These are phyloP conservation scores for Chamaea fasciata DNA, from an alignment of 2,113 vertebrate species.

Conservation along the genomic window DNA sequence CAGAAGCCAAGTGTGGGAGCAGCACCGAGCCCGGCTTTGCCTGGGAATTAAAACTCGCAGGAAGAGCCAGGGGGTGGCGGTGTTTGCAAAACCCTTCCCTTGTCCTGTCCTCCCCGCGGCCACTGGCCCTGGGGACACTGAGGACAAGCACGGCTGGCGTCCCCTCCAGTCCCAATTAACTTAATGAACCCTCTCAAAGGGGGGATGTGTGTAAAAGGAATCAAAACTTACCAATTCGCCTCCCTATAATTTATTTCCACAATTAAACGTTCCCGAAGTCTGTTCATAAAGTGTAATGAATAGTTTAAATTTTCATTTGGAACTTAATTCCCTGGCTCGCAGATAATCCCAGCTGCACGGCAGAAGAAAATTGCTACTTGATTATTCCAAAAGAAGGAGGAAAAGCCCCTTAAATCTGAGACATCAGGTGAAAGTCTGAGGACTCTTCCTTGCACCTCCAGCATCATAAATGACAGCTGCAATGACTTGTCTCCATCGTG, in stretches of 20 bases:
- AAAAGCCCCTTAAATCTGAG: background rate
- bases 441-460: background rate
- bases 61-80: slow-evolving; percentile 38
- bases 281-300: background rate
- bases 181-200: background rate
- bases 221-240: background rate
- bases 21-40: background rate
- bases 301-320: background rate
- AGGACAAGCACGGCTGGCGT: background rate
- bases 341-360: background rate
- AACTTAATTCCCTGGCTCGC: background rate
- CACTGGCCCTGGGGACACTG: background rate
- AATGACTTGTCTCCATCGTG: background rate
- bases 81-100: background rate
- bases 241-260: background rate
- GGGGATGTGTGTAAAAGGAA: background rate
- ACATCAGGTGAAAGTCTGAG: background rate
- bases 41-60: background rate
- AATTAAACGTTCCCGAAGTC: background rate
- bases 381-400: background rate
- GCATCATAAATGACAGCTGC: background rate
- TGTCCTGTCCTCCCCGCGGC: background rate
- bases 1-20: rapidly evolving
- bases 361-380: background rate
- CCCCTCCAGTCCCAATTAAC: background rate